Evolutionary conservation across 2,888 invertebrate species (phyloP).

Genomic region (Napeogenes inachia): DNA sequence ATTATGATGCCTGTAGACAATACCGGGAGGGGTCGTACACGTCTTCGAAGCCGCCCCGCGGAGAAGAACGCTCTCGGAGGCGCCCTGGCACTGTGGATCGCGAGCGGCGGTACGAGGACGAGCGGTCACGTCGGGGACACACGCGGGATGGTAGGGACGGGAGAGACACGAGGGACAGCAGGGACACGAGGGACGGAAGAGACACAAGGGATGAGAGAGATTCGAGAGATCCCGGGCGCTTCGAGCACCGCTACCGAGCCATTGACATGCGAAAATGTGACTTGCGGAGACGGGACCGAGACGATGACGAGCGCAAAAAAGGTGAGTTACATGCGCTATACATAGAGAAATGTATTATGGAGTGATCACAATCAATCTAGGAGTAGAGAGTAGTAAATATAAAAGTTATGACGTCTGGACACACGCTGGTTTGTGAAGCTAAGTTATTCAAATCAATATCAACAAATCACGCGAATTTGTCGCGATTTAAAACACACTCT

Average conservation of each 20-base stretch:
- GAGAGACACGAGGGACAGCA: slow-evolving; percentile 39
- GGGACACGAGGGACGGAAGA: slow-evolving; percentile 46
- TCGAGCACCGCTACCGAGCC: slow-evolving; percentile 54
- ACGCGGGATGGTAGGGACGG: slow-evolving; percentile 48
- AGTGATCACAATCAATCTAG: too few species aligned
- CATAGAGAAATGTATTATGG: neutral
- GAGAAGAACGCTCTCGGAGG: slow-evolving; percentile 56
- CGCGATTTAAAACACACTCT: too few species aligned
- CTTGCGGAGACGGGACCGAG: slow-evolving; percentile 52
- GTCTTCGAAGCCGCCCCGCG: slow-evolving; percentile 63
- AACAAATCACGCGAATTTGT: too few species aligned
- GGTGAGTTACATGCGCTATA: slow-evolving; percentile 32
- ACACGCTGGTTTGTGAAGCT: too few species aligned
- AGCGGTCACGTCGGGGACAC: slow-evolving; percentile 31
- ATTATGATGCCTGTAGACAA: slow-evolving; percentile 43
- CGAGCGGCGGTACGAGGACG: slow-evolving; percentile 38
- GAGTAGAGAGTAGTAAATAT: too few species aligned
- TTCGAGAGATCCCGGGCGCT: slow-evolving; percentile 38
- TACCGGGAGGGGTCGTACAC: slow-evolving; percentile 73
- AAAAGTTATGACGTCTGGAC: too few species aligned
- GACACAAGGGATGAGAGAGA: slow-evolving; percentile 13
- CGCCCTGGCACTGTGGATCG: slow-evolving; percentile 39
- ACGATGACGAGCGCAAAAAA: slow-evolving; percentile 53
- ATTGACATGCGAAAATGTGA: slow-evolving; percentile 63
- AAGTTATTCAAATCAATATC: too few species aligned